These are phyloP conservation scores for Alligator sinensis DNA, from an alignment of 2,113 vertebrate species.

Conservation along the genomic window DNA sequence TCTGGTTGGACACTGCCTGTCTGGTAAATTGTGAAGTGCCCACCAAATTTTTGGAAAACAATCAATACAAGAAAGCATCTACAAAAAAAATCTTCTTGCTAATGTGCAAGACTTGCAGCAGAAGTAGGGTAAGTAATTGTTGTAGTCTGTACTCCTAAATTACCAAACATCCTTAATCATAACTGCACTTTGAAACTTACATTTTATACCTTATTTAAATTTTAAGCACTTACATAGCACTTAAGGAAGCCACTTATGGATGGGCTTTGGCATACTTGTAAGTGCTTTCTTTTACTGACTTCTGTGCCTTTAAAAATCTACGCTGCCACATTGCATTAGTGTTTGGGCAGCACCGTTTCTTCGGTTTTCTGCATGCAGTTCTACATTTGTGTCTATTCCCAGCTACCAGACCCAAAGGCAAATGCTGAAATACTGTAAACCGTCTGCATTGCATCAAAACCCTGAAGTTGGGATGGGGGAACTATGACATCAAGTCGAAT, in stretches of 20 bases:
- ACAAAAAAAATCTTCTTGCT: not conserved
- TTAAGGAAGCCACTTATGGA: not conserved
- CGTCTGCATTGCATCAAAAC: not conserved
- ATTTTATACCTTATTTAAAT: not conserved
- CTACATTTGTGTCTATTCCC: rapidly evolving
- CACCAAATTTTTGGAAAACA: not conserved
- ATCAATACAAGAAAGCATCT: not conserved
- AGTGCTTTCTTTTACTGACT: not conserved
- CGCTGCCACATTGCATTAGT: too few relatives aligned
- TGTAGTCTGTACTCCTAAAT: not conserved
- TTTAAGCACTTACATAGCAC: not conserved
- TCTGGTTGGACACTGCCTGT: not conserved
- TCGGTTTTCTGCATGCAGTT: not conserved
- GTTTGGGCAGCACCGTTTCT: not conserved
- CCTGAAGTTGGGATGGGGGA: not conserved
- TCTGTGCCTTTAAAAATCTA: rapidly evolving
- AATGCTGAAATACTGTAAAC: not conserved
- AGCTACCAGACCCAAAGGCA: not conserved
- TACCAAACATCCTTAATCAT: not conserved
- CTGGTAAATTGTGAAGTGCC: not conserved
- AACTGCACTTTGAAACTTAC: not conserved
- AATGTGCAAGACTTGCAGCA: not conserved
- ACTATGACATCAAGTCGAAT: rapidly evolving
- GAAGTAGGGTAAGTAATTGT: not conserved
- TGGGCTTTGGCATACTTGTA: not conserved